Conservation (phyloP, 2,888 invertebrate species). For the Cheilosia impressa region DNA sequence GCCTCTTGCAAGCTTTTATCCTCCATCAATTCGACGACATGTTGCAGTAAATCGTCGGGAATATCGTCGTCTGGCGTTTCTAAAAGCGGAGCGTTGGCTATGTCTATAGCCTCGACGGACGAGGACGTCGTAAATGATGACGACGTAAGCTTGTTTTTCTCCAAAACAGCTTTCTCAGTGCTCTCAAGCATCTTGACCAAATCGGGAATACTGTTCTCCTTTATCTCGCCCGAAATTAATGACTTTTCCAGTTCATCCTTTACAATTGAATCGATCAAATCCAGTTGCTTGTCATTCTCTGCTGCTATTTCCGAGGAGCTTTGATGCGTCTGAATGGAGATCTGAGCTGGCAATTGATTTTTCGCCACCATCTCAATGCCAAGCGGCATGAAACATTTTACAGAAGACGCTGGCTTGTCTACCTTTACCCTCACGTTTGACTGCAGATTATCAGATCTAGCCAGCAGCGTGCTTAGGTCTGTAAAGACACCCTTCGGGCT, state of each 20-base stretch:
- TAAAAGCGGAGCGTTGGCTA: slow-evolving; percentile 79
- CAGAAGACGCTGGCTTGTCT: slow-evolving; percentile 39
- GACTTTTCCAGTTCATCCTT: slow-evolving; percentile 81
- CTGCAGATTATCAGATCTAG: slow-evolving; percentile 72
- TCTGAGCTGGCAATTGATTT: slow-evolving; percentile 82
- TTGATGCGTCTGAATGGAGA: slow-evolving; percentile 83
- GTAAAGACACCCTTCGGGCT: slow-evolving; percentile 78
- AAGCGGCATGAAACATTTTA: slow-evolving; percentile 82
- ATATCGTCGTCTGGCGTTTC: slow-evolving; percentile 87
- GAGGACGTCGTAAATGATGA: slow-evolving; percentile 62
- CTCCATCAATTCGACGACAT: slow-evolving; percentile 88
- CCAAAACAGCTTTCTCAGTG: slow-evolving; percentile 79
- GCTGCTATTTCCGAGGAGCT: slow-evolving; percentile 81
- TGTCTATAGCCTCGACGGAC: slow-evolving; percentile 79
- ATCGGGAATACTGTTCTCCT: slow-evolving; percentile 83
- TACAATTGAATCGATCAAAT: slow-evolving; percentile 83
- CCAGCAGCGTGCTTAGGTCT: slow-evolving; percentile 76
- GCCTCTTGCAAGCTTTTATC: slow-evolving; percentile 89
- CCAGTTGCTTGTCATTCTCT: slow-evolving; percentile 83
- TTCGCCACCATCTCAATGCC: slow-evolving; percentile 80
- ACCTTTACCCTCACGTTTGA: slow-evolving; percentile 80
- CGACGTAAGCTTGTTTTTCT: slow-evolving; percentile 59
- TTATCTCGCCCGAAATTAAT: slow-evolving; percentile 74
- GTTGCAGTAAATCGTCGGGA: slow-evolving; percentile 89
- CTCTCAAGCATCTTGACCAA: slow-evolving; percentile 85